phyloP scores from a whole-genome alignment of 2,113 vertebrate species.

The Xiphophorus hellerii region DNA sequence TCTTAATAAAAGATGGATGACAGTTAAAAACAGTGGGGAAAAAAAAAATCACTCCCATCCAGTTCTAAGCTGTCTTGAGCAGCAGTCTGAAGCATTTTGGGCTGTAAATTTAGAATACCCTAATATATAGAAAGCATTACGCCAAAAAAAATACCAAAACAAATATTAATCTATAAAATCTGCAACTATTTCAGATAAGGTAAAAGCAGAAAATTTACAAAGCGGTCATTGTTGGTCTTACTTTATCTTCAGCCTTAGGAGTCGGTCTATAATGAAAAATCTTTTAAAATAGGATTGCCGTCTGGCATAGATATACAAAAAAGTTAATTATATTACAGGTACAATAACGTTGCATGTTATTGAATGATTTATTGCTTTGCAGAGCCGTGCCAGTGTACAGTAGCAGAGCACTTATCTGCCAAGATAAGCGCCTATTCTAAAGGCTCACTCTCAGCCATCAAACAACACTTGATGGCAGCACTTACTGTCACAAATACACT shows the following conservation, averaged over 20 bases:
- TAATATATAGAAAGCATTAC: neutral
- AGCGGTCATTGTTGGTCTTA: neutral
- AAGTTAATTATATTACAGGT: neutral
- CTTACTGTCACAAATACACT: slow-evolving; percentile 46
- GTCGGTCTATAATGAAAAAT: neutral
- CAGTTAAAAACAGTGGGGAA: slow-evolving; percentile 4
- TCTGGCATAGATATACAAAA: neutral
- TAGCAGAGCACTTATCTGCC: neutral
- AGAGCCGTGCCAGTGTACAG: neutral
- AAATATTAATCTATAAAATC: neutral
- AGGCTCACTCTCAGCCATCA: slow-evolving; percentile 17
- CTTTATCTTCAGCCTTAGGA: neutral
- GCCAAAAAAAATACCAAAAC: accelerated
- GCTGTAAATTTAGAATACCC: neutral
- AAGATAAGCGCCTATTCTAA: slow-evolving; percentile 24
- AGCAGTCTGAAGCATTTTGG: neutral
- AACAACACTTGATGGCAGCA: slow-evolving; percentile 27
- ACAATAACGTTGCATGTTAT: neutral
- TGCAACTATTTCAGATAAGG: neutral
- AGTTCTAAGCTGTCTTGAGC: neutral
- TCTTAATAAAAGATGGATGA: slow-evolving; percentile 57
- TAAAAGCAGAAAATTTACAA: neutral
- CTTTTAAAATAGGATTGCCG: neutral
- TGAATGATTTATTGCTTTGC: neutral
- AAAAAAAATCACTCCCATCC: slow-evolving; percentile 24